A percentile compares a stretch with the other conserved stretches of the same genome.
Conservation (phyloP, 2,113 vertebrate species). For the Gulo gulo region DNA sequence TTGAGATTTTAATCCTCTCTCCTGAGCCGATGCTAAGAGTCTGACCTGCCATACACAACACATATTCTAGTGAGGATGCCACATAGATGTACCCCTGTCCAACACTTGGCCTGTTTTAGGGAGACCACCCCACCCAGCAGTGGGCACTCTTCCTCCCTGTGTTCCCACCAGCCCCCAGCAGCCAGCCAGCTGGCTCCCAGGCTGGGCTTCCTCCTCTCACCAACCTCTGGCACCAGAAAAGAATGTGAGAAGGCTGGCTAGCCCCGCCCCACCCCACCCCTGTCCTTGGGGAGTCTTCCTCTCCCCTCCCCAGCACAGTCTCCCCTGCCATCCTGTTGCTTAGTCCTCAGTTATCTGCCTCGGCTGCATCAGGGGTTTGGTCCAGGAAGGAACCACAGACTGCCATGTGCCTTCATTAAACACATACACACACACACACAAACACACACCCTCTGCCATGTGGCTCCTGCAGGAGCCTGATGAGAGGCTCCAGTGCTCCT, state of each 20-base stretch:
- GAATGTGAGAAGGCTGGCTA: background rate
- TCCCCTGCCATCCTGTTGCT: background rate
- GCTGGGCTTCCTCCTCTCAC: background rate
- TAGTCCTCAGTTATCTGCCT: background rate
- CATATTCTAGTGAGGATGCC: background rate
- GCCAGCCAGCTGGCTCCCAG: background rate
- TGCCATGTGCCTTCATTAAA: background rate
- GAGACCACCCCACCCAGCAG: background rate
- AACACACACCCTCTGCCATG: background rate
- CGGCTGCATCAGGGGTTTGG: background rate
- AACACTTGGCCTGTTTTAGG: background rate
- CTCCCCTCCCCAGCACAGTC: background rate
- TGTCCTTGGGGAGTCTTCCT: constrained; percentile 27
- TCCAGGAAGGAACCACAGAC: background rate
- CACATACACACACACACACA: no score
- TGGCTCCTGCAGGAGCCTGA: background rate
- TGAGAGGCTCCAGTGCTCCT: background rate
- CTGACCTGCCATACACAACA: background rate
- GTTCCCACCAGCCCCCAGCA: background rate
- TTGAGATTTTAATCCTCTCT: background rate
- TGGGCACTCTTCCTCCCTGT: background rate
- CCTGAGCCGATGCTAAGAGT: background rate
- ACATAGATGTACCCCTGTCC: background rate
- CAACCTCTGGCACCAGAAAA: background rate
- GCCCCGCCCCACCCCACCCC: background rate